These are phyloP conservation scores for Lacerta bilineata DNA, from an alignment of 2,797 vertebrate species.

Conservation along the genomic window DNA sequence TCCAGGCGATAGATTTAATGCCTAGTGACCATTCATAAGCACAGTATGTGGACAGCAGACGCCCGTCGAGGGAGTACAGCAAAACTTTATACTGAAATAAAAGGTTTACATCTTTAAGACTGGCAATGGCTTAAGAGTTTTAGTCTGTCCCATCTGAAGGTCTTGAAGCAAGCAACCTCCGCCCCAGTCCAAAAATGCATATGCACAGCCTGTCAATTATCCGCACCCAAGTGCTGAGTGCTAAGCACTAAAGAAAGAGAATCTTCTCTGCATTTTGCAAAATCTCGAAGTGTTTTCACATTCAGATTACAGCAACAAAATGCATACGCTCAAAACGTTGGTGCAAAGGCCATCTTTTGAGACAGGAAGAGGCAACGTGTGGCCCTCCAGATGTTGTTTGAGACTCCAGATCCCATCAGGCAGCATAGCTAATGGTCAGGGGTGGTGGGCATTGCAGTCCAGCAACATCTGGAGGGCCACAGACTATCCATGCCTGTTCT, in stretches of 20 bases:
- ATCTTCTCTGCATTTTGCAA: not conserved
- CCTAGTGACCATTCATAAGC: slow-evolving; percentile 97
- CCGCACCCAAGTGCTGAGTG: not conserved
- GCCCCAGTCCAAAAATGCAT: too few species aligned
- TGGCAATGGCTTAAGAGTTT: not conserved
- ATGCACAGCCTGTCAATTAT: not conserved
- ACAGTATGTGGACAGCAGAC: slow-evolving; percentile 86
- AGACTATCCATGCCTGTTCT: not conserved
- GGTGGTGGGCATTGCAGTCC: too few species aligned
- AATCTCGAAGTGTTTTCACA: not conserved
- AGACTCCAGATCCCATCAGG: not conserved
- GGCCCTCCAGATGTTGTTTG: not conserved
- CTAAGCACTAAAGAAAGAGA: not conserved
- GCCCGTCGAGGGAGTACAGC: slow-evolving; percentile 95
- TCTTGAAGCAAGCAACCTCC: not conserved
- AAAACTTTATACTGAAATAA: slow-evolving; percentile 90
- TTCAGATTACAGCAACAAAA: not conserved
- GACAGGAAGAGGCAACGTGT: not conserved
- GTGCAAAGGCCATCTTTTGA: not conserved
- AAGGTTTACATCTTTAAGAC: not conserved
- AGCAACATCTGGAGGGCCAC: too few species aligned
- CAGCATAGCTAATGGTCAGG: not conserved
- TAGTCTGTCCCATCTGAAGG: not conserved
- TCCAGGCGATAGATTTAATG: slow-evolving; percentile 91
- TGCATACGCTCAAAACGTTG: not conserved